Base-by-base conservation (phyloP, 2,888 invertebrate genomes). In the Oscheius sp. region DNA sequence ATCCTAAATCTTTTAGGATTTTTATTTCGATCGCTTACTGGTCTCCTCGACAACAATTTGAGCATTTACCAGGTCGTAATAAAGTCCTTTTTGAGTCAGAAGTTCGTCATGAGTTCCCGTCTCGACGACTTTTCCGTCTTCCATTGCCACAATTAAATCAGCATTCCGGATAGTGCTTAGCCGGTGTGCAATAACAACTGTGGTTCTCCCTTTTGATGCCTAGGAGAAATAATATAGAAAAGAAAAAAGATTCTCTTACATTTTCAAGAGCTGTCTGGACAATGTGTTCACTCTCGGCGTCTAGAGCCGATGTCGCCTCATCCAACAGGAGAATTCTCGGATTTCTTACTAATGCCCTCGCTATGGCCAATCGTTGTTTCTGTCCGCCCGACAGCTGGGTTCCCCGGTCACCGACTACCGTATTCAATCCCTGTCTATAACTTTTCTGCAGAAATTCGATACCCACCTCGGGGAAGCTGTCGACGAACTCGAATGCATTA, bases 211-310 rank as follows among this genome's bases (percentile, higher is more conserved):
- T 43, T 83, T 73, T 1, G 78, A 76, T 0, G 81, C 81, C 75
- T 80, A 43, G n/a, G n/a, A n/a, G n/a, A n/a, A 45, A 45, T 45
- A 45, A 45, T 12, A 12, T 45, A 12, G 16, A 45, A 45, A 45
- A 49, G 13, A 5, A 3, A 35, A 35, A 35, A 9, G 35, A 9
- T 9, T 58, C 27, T 27, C 25, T n/a, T n/a, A 72, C 84, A 46
- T 84, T 83, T 75, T 85, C 79, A 25, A 85, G 70, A 12, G 84
- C 84, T 25, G 76, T 72, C 66, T 95, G 95, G 0, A 95, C 95
- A 88, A 88, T 85, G 75, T 93, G 92, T 88, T 93, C 93, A 86
- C 93, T 93, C 87, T 93, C 93, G 63, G 93, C 92, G 87, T 94
- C 93, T 49, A 94, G 90, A n/a, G 91, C 91, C n/a, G 90, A 90